These are phyloP conservation scores for Epizoanthus rinbou DNA, from an alignment of 92 coral and sea anemone genomes.

Conservation along the genomic window DNA sequence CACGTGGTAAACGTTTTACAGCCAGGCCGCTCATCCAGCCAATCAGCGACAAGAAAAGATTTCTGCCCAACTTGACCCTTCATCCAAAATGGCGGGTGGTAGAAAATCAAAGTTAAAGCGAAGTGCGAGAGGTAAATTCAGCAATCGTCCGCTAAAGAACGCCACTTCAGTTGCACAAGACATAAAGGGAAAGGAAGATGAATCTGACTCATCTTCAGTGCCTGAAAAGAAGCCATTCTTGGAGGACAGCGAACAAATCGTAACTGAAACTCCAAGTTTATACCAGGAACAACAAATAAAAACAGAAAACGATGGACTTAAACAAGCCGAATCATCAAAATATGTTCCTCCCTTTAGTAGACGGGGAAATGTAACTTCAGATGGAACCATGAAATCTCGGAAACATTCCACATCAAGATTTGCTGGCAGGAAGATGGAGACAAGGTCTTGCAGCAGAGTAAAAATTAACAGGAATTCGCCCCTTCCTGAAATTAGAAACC, in stretches of 20 bases:
- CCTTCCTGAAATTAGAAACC: neutral
- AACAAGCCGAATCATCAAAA: slow-evolving; percentile 18
- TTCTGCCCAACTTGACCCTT: neutral
- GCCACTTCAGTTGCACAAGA: neutral
- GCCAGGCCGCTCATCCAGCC: neutral
- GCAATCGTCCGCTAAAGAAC: slow-evolving; percentile 11
- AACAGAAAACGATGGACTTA: neutral
- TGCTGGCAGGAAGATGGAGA: neutral
- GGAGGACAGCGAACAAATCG: neutral
- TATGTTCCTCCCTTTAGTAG: slow-evolving; percentile 66
- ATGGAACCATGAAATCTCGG: neutral
- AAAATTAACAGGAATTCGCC: slow-evolving; percentile 4
- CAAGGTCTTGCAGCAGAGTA: neutral
- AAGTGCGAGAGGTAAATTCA: neutral
- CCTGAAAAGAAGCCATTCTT: slow-evolving; percentile 15
- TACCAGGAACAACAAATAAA: neutral
- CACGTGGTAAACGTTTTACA: neutral
- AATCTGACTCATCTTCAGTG: neutral
- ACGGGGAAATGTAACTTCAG: slow-evolving; percentile 11
- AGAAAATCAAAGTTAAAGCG: slow-evolving; percentile 8
- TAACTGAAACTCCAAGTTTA: neutral
- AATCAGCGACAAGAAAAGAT: neutral
- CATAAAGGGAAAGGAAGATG: neutral
- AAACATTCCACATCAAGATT: neutral
- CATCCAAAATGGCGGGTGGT: slow-evolving; percentile 41